Conservation (phyloP, 2,113 vertebrate genomes). For the Sylvilagus bachmani region DNA sequence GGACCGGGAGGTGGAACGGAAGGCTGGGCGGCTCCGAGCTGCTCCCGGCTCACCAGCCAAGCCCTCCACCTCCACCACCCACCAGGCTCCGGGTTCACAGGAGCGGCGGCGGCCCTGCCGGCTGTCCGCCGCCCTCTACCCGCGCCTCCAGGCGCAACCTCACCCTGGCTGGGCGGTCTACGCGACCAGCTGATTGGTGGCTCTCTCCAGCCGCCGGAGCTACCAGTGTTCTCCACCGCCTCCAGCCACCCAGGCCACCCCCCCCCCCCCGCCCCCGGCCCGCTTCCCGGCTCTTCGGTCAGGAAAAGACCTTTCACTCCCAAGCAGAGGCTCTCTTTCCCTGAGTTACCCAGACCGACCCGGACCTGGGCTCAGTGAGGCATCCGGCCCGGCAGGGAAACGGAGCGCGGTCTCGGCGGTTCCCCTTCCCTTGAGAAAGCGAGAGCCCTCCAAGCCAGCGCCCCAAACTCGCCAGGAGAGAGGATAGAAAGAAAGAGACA, state of each 20-base stretch:
- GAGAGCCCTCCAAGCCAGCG: conserved; percentile 73
- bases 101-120: not conserved
- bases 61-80: not conserved
- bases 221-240: conserved; percentile 1
- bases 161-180: not conserved
- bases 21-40: conserved; percentile 48
- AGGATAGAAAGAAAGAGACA: not conserved
- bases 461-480: conserved; percentile 75
- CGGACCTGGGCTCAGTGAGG: conserved; percentile 78
- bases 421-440: conserved; percentile 79
- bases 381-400: conserved; percentile 72
- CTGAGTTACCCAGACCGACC: conserved; percentile 76
- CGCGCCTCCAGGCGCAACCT: conserved; percentile 43
- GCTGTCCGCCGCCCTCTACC: not conserved
- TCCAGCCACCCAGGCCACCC: conserved; percentile 34
- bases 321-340: conserved; percentile 49
- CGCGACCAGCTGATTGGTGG: conserved; percentile 72
- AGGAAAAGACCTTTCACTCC: conserved; percentile 69
- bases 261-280: not conserved
- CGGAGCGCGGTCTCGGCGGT: conserved; percentile 65
- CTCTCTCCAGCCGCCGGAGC: conserved; percentile 60
- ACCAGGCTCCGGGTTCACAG: conserved; percentile 14
- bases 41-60: not conserved
- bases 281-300: conserved; percentile 14
- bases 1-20: conserved; percentile 52